phyloP scores from a whole-genome alignment of 2,113 vertebrate species.

The Charadrius vociferus region DNA sequence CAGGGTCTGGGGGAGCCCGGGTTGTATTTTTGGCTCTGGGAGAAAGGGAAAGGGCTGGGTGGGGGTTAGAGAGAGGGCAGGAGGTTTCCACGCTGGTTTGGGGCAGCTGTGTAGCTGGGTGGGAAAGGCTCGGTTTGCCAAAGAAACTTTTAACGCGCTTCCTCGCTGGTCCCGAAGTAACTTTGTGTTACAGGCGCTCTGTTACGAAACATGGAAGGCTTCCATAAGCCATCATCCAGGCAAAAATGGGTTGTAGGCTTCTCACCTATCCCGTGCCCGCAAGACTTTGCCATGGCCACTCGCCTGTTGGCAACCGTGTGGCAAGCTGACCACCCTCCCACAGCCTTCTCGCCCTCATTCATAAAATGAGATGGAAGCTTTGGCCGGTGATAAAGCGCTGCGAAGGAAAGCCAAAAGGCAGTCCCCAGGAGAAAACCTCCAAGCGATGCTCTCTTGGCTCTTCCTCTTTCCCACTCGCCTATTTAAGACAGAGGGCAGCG shows the following conservation, averaged over 20 bases:
- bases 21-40: not conserved
- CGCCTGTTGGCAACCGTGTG: not conserved
- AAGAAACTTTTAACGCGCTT: not conserved
- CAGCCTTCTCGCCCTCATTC: not conserved
- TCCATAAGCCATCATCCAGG: not conserved
- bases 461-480: not conserved
- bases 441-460: not conserved
- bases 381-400: not conserved
- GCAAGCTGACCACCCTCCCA: not conserved
- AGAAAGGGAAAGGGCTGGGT: not conserved
- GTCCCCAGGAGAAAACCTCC: not conserved
- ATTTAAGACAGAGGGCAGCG: not conserved
- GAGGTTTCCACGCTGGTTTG: not conserved
- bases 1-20: not conserved
- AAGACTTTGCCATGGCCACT: not conserved
- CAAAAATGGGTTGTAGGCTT: not conserved
- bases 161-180: not conserved
- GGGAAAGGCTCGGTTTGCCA: not conserved
- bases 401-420: not conserved
- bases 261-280: not conserved
- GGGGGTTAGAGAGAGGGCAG: not conserved
- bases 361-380: not conserved
- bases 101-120: not conserved
- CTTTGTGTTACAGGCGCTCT: not conserved
- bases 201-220: not conserved